Percentiles rank a stretch among this genome's conserved stretches.
Conservation (phyloP, 2,888 invertebrate species). For the Thera britannica region DNA sequence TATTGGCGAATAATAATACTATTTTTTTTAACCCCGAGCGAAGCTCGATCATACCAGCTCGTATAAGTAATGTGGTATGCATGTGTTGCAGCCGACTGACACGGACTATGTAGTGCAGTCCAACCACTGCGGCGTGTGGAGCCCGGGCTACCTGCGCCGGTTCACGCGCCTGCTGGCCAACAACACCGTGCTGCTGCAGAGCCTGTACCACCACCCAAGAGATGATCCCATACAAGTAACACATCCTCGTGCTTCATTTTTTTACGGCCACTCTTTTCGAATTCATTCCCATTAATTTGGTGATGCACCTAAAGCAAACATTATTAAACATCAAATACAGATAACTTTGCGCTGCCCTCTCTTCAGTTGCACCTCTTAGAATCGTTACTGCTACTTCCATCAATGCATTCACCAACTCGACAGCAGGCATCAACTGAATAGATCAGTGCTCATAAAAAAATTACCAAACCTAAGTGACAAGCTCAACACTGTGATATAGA, state of each 20-base stretch:
- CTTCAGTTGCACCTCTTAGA: too few species aligned
- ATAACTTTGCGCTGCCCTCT: neutral
- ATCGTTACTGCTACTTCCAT: too few species aligned
- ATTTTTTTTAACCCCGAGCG: too few species aligned
- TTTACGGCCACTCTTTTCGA: neutral
- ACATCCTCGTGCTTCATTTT: too few species aligned
- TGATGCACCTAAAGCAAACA: neutral
- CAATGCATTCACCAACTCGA: too few species aligned
- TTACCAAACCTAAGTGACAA: too few species aligned
- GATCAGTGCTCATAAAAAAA: too few species aligned
- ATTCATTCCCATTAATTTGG: neutral
- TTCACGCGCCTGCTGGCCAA: conserved; percentile 8
- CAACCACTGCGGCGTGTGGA: conserved; percentile 8
- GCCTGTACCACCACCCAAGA: neutral
- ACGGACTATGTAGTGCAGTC: neutral
- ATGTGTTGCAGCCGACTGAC: neutral
- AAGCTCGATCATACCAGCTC: too few species aligned
- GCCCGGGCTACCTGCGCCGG: neutral
- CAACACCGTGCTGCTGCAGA: conserved; percentile 13
- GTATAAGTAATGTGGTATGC: too few species aligned
- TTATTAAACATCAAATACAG: neutral
- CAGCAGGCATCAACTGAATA: too few species aligned
- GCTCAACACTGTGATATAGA: too few species aligned
- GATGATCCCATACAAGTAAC: conserved; percentile 16
- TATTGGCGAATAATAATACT: too few species aligned